Base-by-base conservation (phyloP, 1,140 invertebrate species). In the Chlorops oryzae region DNA sequence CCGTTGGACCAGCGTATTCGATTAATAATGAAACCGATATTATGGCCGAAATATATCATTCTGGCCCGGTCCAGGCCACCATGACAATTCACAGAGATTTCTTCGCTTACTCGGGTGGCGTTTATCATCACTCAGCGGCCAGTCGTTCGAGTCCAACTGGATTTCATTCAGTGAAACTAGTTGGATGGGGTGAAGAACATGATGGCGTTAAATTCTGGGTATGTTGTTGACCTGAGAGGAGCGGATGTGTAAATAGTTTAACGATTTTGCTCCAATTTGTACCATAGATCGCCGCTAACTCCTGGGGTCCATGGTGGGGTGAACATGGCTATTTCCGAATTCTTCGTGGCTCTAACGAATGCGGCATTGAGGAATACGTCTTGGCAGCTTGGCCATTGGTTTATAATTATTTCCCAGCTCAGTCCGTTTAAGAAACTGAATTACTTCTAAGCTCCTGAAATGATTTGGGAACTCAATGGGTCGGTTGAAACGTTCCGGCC, bases 21-120 rank as follows among this genome's bases (percentile, higher is more conserved):
- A 74, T 96, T 13, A 79, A 79, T 25, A 81, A 81, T 39, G 84
- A 87, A 61, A 79, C 81, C 10, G 90, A 92, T 63, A 96, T 97
- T 51, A 93, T 91, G 89, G 81, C 86, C 54, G 92, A 96, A 68
- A 94, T 96, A 39, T 77, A 85, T 65, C 82, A 81, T 18, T 93
- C 90, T 38, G 94, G 94, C 50, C 92, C 93, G n/a, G 90, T 96
- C 0, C 93, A 96, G 84, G 93, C 92, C 17, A 89, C 88, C 3
- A 90, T 96, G 81, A 80, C 77, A 45, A 88, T 96, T 1, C 83
- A 89, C 59, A 85, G 87, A 52, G 92, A 96, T 65, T 92, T 97
- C 74, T 97, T 92, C 75, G 78, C 85, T 46, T 97, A 97, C 70
- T 77, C 78, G 45, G 75, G 78, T 17, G 93, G 93, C 5, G 76